Conservation (phyloP, 2,113 vertebrate genomes). For the Nibea albiflora region DNA sequence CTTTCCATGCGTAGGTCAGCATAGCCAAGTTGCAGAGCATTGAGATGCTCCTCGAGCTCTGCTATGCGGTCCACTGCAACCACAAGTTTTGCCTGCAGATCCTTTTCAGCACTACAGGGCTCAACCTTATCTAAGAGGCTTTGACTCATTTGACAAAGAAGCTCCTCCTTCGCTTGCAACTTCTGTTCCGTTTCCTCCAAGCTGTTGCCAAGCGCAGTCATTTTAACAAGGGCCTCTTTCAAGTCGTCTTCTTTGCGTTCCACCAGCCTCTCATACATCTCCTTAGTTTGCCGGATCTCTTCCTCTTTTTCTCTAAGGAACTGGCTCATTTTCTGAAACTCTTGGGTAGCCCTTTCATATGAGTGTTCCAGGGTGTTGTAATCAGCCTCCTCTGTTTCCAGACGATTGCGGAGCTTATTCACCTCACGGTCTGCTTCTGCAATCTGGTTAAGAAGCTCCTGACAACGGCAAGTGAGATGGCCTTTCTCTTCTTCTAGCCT, state of each 20-base stretch:
- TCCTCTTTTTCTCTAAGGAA: conserved; percentile 91
- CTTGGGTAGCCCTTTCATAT: conserved; percentile 86
- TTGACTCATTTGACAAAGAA: conserved; percentile 83
- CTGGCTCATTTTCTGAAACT: conserved; percentile 88
- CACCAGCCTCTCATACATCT: conserved; percentile 88
- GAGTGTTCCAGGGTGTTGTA: conserved; percentile 89
- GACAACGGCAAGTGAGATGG: conserved; percentile 88
- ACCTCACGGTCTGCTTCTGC: conserved; percentile 88
- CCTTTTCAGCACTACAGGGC: conserved; percentile 79
- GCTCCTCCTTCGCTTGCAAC: conserved; percentile 88
- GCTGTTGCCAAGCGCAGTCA: conserved; percentile 89
- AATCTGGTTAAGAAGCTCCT: conserved; percentile 92
- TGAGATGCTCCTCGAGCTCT: conserved; percentile 82
- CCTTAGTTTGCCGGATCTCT: conserved; percentile 89
- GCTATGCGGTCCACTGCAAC: conserved; percentile 82
- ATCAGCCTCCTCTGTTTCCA: conserved; percentile 88
- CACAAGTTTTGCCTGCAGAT: conserved; percentile 80
- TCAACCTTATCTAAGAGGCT: conserved; percentile 64
- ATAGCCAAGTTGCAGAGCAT: conserved; percentile 80
- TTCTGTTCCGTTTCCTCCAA: conserved; percentile 91
- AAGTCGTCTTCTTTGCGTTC: conserved; percentile 91
- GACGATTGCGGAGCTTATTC: conserved; percentile 86
- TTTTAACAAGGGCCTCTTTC: conserved; percentile 91
- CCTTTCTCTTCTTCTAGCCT: conserved; percentile 89
- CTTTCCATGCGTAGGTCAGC: conserved; percentile 78